Base-by-base conservation (phyloP, 2,797 vertebrate species). In the Enteromius unitaeniatus region DNA sequence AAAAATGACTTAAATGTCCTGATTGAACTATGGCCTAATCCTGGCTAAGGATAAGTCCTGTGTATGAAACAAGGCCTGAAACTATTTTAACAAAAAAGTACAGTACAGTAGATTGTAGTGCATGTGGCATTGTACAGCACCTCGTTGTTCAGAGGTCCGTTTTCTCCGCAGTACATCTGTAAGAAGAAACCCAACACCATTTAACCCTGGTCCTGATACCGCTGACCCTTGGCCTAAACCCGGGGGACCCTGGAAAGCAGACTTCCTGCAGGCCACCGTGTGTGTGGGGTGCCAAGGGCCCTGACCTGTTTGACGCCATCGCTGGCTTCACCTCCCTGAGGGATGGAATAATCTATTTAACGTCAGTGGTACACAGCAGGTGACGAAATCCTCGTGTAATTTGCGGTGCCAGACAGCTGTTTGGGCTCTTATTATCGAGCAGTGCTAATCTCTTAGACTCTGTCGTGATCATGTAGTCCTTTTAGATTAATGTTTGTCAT, bases 401-500 rank as follows among this genome's bases (percentile, higher is more conserved):
- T 92, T 88, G 74, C 83, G 89, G 92, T 91, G 91, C 88, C 91
- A 85, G 84, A 89, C 90, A 89, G 89, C 89, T 88, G 89, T 91
- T 92, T 87, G 89, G 79, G 87, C 88, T 81, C 90, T 91, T 85
- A 89, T 92, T 93, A 91, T 89, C 88, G 72, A 2, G 14, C 34
- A 68, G 90, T 0, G 90, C 89, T 93, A 92, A 94, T 92, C 92
- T 87, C 47, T 65, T 28, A 90, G 88, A 89, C 84, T 87, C 81
- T 85, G 79, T 68, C 88, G 88, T 81, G 86, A 89, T 90, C 90
- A 90, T 78, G 72, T 82, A 85, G 26, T 49, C 26, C 28, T 62
- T 40, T 65, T 58, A 31, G 65, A 80, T 58, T 55, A 28, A 45
- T n/a, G n/a, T 58, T 40, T 11, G 79, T 34, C 40, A n/a, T 19